Evolutionary conservation across 2,888 invertebrate species (phyloP).

Genomic region (Esperia sulphurella): DNA sequence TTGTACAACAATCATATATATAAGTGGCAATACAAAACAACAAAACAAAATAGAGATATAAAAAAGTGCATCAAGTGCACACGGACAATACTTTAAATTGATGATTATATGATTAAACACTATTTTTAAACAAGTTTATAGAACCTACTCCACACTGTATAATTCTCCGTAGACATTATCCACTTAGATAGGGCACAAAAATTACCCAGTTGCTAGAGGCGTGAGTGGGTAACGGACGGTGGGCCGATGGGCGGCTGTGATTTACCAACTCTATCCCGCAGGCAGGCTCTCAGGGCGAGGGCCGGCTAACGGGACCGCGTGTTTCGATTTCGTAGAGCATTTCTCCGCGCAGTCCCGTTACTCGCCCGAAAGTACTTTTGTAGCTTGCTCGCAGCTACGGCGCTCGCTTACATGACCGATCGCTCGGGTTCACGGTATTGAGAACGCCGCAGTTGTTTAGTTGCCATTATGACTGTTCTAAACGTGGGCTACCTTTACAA

Average conservation of each 20-base stretch:
- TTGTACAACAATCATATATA: too few species aligned
- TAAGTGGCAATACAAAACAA: too few species aligned
- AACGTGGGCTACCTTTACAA: conserved; percentile 57
- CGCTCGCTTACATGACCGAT: conserved; percentile 51
- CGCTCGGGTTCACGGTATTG: conserved; percentile 68
- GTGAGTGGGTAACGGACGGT: conserved; percentile 8
- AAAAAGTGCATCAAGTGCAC: too few species aligned
- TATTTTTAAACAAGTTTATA: not conserved
- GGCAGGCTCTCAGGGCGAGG: conserved; percentile 39
- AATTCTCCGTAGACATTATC: not conserved
- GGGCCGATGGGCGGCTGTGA: conserved; percentile 30
- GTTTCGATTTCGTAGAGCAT: conserved; percentile 81
- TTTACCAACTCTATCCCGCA: conserved; percentile 66
- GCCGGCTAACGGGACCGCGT: conserved; percentile 73
- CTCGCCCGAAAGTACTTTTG: conserved; percentile 76
- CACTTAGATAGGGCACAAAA: conserved; percentile 3
- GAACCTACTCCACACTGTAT: not conserved
- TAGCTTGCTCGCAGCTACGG: conserved; percentile 37
- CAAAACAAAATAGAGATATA: too few species aligned
- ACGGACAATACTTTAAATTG: too few species aligned
- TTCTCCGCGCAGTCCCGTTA: conserved; percentile 76
- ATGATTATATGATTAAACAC: too few species aligned
- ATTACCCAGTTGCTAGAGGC: not conserved
- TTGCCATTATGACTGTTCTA: conserved; percentile 52
- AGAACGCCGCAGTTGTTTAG: conserved; percentile 53